phyloP scores from a whole-genome alignment of 2,888 invertebrate genomes.

The Cordilura impudica region DNA sequence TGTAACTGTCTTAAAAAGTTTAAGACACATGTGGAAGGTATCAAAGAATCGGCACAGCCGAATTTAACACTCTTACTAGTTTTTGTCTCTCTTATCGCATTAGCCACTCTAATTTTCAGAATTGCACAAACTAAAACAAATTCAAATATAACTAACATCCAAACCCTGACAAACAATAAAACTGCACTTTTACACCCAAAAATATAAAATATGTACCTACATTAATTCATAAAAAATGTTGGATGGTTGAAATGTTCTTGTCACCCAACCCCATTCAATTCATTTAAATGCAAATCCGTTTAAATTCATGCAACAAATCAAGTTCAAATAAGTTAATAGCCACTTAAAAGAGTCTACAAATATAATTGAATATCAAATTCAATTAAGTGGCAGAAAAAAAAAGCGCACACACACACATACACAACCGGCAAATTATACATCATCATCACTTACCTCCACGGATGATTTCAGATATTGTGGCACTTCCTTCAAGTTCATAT shows the following conservation, averaged over 20 bases:
- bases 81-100: no score
- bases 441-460: constrained; percentile 73
- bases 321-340: constrained; percentile 59
- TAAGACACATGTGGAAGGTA: no score
- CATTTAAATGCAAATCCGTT: constrained; percentile 54
- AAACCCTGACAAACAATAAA: background rate
- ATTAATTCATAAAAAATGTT: background rate
- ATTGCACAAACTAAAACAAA: no score
- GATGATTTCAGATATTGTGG: constrained; percentile 75
- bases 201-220: background rate
- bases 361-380: constrained; percentile 53
- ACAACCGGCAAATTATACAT: background rate
- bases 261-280: constrained; percentile 23
- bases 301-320: constrained; percentile 47
- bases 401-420: background rate
- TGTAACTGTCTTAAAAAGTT: no score
- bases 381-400: constrained; percentile 24
- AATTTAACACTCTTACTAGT: no score
- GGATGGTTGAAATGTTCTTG: no score
- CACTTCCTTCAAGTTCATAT: constrained; percentile 76
- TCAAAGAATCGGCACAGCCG: no score
- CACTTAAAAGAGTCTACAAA: constrained; percentile 37
- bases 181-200: background rate
- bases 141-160: no score
- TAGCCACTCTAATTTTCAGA: no score